These are phyloP conservation scores for Lepisosteus oculatus DNA, from an alignment of 2,113 vertebrate genomes.

Conservation along the genomic window DNA sequence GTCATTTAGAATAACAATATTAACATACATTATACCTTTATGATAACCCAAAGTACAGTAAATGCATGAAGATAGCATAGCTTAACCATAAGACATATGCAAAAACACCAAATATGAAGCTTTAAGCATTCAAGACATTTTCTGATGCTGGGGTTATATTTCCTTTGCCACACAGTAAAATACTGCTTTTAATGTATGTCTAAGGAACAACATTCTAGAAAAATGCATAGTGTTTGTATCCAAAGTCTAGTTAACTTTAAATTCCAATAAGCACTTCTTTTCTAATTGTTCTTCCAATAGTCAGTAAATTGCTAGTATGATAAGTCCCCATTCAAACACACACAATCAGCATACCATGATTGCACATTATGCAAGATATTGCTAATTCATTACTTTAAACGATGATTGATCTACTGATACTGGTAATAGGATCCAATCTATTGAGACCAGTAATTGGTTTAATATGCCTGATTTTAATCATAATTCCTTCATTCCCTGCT, in stretches of 20 bases:
- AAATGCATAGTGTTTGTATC: neutral
- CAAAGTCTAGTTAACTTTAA: neutral
- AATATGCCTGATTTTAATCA: slow-evolving; percentile 16
- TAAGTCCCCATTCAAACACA: slow-evolving; percentile 2
- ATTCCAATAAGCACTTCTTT: slow-evolving; percentile 6
- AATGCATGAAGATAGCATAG: no score
- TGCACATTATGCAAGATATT: slow-evolving; percentile 4
- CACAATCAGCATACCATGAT: slow-evolving; percentile 1
- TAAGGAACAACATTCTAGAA: neutral
- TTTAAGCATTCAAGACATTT: no score
- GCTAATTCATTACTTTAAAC: neutral
- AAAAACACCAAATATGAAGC: no score
- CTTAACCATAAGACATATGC: no score
- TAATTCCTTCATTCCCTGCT: neutral
- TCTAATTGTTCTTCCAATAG: neutral
- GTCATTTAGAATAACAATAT: no score
- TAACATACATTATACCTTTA: no score
- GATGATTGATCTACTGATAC: slow-evolving; percentile 1
- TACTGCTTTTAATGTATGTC: neutral
- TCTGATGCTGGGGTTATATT: neutral
- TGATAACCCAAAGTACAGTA: no score
- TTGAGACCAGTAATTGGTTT: neutral
- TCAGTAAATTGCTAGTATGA: neutral
- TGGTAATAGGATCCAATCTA: slow-evolving; percentile 5
- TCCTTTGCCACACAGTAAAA: neutral